Base-by-base conservation (phyloP, 2,113 vertebrate species). In the Collichthys lucidus region DNA sequence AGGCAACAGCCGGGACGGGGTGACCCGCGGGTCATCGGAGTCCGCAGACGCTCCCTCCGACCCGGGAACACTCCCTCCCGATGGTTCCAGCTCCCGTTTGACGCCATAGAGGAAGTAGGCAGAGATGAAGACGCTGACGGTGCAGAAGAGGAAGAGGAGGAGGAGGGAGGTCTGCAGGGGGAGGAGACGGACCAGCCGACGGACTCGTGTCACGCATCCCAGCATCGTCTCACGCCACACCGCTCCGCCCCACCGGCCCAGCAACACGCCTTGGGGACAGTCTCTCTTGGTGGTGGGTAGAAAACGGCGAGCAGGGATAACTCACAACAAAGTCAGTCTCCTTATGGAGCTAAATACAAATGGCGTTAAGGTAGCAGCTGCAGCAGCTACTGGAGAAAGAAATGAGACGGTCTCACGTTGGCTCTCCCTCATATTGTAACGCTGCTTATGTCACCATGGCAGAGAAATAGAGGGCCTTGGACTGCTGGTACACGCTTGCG, bases 41-140 rank as follows among this genome's bases (percentile, higher is more conserved):
- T 98, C 96, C 0, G 93, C 95, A 20, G 95, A 95, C 0, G 57
- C 94, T 35, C 93, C 92, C 0, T 97, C 97, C 0, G 93, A 95
- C 0, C 96, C 93, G 81, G 97, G 90, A 93, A 96, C 80, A 86
- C 94, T 88, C 0, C 96, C 97, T 5, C 93, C 96, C 0, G 97
- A 97, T 1, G 98, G 98, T 91, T 99, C 98, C 86, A 98, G 96
- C 82, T 97, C 96, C 78, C 96, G 95, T 91, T 98, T 99, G 95
- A 96, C 98, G 88, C 97, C 98, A 94, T 99, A 99, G 44, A 99
- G 97, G 95, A 98, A 99, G 95, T 99, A 99, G 11, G 98, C 98
- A 0, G 98, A 99, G 94, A 99, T 87, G 44, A 98, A 98, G 85
- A 99, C 97, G 84, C 97, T 99, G 92, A 99, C 93, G 76, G 98